Conservation (phyloP, 2,113 vertebrate genomes). For the Alligator sinensis region DNA sequence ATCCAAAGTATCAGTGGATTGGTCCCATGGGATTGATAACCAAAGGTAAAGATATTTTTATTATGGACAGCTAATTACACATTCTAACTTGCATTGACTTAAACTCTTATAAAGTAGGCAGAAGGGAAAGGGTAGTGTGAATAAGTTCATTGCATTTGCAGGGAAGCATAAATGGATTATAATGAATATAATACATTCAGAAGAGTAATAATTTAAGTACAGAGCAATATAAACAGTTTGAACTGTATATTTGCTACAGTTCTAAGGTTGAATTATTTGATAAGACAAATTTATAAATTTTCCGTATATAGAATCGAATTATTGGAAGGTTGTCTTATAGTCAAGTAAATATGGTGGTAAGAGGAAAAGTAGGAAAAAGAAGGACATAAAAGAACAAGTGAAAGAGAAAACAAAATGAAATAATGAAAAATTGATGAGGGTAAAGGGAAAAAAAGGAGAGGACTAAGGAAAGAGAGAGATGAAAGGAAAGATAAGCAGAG, state of each 20-base stretch:
- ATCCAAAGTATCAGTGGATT: constrained; percentile 18
- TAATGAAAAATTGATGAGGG: neutral
- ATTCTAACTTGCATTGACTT: neutral
- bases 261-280: neutral
- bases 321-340: neutral
- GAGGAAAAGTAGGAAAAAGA: neutral
- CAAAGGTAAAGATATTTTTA: neutral
- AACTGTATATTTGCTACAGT: neutral
- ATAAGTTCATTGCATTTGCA: neutral
- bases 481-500: neutral
- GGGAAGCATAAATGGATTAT: neutral
- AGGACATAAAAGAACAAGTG: neutral
- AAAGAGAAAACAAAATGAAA: neutral
- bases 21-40: constrained; percentile 5
- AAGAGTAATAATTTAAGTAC: neutral
- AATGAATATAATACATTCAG: neutral
- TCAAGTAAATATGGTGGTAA: neutral
- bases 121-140: neutral
- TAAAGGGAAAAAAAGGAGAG: neutral
- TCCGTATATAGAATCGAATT: neutral
- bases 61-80: neutral
- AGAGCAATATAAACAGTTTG: neutral
- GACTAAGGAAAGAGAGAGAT: neutral
- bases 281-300: neutral
- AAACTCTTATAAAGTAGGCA: neutral